Evolutionary conservation across 1,140 invertebrate genomes (phyloP).

Genomic region (Anagrus nilaparvatae): DNA sequence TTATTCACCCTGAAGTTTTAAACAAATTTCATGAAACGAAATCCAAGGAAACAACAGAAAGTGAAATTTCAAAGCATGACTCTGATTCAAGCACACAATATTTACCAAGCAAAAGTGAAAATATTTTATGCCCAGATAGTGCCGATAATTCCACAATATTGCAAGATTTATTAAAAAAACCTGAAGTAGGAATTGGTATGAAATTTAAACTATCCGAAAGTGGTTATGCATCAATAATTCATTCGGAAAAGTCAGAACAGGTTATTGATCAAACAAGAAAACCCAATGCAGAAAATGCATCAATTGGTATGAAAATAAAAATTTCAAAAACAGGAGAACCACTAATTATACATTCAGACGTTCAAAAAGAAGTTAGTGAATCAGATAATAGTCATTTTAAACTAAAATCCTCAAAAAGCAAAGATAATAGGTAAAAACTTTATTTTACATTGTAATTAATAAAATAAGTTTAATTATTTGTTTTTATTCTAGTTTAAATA

Average conservation of each 20-base stretch:
- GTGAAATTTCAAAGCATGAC: neutral
- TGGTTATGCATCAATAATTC: constrained; percentile 30
- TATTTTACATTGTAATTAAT: neutral
- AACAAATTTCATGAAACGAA: constrained; percentile 20
- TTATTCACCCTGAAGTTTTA: constrained; percentile 23
- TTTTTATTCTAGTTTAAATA: neutral
- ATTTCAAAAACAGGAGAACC: constrained; percentile 24
- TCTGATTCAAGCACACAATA: constrained; percentile 13
- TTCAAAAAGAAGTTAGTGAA: constrained; percentile 10
- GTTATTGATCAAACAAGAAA: neutral
- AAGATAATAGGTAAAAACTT: constrained; percentile 11
- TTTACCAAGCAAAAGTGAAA: no score
- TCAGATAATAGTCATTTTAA: constrained; percentile 10
- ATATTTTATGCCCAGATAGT: neutral
- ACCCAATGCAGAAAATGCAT: constrained; percentile 9
- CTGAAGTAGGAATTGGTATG: constrained; percentile 26
- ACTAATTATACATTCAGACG: constrained; percentile 19
- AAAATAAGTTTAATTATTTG: neutral
- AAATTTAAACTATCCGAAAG: constrained; percentile 33
- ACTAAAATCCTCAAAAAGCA: constrained; percentile 19
- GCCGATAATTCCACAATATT: no score
- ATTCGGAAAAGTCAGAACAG: constrained; percentile 20
- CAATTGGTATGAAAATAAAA: constrained; percentile 23
- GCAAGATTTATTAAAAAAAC: constrained; percentile 15
- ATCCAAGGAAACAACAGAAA: constrained; percentile 19